Conservation (phyloP, 2,888 invertebrate species). For the Mythimna vitellina region DNA sequence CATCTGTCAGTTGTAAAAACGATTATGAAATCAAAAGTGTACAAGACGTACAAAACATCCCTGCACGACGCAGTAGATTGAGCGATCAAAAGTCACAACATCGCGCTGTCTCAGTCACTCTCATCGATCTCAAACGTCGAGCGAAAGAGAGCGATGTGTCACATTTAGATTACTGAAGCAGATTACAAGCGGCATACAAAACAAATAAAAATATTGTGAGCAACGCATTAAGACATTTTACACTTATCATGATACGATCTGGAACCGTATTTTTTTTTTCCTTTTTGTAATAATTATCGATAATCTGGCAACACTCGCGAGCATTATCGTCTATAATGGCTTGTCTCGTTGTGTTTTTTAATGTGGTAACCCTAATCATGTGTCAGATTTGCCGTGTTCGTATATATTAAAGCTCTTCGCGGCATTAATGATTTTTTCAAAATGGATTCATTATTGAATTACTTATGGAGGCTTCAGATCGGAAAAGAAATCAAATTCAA, state of each 20-base stretch:
- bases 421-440: constrained; percentile 82
- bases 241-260: constrained; percentile 83
- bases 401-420: constrained; percentile 77
- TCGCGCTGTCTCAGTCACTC: constrained; percentile 73
- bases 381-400: constrained; percentile 88
- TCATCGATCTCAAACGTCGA: constrained; percentile 15
- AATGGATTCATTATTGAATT: constrained; percentile 82
- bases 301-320: constrained; percentile 89
- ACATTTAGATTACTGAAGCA: constrained; percentile 81
- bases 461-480: constrained; percentile 51
- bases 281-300: constrained; percentile 89
- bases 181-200: constrained; percentile 82
- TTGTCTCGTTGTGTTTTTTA: constrained; percentile 82
- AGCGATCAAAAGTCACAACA: constrained; percentile 85
- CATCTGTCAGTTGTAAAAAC: constrained; percentile 79
- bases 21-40: constrained; percentile 80
- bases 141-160: constrained; percentile 74
- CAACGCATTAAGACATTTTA: constrained; percentile 89
- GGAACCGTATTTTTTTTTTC: constrained; percentile 69
- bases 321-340: constrained; percentile 83
- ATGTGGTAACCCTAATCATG: constrained; percentile 89
- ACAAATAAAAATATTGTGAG: constrained; percentile 88
- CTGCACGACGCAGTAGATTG: constrained; percentile 77
- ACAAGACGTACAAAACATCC: constrained; percentile 80
- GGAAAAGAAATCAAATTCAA: constrained; percentile 28